Percentiles rank a stretch among this genome's conserved stretches.
Evolutionary conservation across 2,888 invertebrate species (phyloP).

Genomic region (Pherbina coryleti): DNA sequence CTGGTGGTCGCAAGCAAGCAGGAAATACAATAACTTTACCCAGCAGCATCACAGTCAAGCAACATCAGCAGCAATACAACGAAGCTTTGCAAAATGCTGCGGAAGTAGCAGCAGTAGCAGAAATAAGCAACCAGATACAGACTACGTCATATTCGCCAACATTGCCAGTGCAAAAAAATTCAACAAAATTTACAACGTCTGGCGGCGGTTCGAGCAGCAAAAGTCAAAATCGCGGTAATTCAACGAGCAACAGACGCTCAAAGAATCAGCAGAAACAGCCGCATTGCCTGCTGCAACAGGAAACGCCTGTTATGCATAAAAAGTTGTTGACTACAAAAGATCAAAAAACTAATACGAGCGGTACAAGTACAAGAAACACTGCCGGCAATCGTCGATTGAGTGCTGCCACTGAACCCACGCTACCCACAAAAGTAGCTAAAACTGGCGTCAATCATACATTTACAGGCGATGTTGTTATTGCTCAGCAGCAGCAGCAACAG

Average conservation of each 20-base stretch:
- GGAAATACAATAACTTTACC: constrained; percentile 46
- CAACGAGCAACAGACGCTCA: not conserved
- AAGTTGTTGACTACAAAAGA: constrained; percentile 12
- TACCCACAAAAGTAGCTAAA: constrained; percentile 43
- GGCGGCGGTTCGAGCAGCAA: not conserved
- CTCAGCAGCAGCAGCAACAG: constrained; percentile 31
- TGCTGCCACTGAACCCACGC: constrained; percentile 40
- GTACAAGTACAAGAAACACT: not conserved
- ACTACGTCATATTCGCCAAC: not conserved
- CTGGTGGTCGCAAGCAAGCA: constrained; percentile 45
- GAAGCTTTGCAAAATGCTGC: constrained; percentile 21
- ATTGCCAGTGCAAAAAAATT: not conserved
- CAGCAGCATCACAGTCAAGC: constrained; percentile 35
- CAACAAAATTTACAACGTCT: not conserved
- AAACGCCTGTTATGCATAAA: not conserved
- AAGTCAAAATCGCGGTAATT: not conserved
- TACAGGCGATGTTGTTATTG: constrained; percentile 2
- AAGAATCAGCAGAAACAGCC: constrained; percentile 32
- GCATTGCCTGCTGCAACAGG: constrained; percentile 12
- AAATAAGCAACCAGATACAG: not conserved
- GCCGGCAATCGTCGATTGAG: constrained; percentile 44
- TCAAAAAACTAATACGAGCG: not conserved
- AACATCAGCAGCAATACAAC: constrained; percentile 36
- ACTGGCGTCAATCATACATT: not conserved
- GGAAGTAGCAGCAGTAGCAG: not conserved